These are phyloP conservation scores for Montipora cactus DNA, from an alignment of 64 coral and sea anemone genomes.

Conservation along the genomic window DNA sequence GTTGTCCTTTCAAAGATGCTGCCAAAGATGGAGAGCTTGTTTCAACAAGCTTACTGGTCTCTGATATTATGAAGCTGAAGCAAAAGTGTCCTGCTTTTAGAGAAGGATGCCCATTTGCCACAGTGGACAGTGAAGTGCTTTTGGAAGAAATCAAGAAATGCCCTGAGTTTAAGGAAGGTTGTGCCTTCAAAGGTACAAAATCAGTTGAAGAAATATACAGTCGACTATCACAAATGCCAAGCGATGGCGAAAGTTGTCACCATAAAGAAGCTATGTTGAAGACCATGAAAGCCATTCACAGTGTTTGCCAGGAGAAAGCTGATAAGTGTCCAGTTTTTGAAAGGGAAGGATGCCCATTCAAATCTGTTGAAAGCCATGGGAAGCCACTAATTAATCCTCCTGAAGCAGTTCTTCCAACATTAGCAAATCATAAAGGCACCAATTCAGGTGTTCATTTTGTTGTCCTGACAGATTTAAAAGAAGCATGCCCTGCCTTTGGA, in stretches of 20 bases:
- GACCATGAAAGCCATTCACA: slow-evolving; percentile 69
- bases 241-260: slow-evolving; percentile 30
- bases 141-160: slow-evolving; percentile 73
- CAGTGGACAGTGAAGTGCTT: slow-evolving; percentile 56
- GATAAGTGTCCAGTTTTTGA: slow-evolving; percentile 48
- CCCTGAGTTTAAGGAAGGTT: slow-evolving; percentile 58
- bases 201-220: slow-evolving; percentile 53
- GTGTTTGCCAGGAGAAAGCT: slow-evolving; percentile 59
- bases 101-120: slow-evolving; percentile 70
- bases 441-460: slow-evolving; percentile 31
- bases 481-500: slow-evolving; percentile 76
- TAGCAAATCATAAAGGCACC: background rate
- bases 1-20: slow-evolving; percentile 78
- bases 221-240: slow-evolving; percentile 65
- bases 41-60: background rate
- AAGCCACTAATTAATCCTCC: slow-evolving; percentile 50
- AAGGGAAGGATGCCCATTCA: slow-evolving; percentile 69
- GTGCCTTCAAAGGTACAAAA: slow-evolving; percentile 66
- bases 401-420: slow-evolving; percentile 28
- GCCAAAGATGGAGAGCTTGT: slow-evolving; percentile 70
- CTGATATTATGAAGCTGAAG: slow-evolving; percentile 54
- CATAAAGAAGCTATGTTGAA: slow-evolving; percentile 61
- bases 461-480: slow-evolving; percentile 49
- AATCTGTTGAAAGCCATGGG: slow-evolving; percentile 46
- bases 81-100: slow-evolving; percentile 76